Evolutionary conservation across 1,140 invertebrate genomes (phyloP).

Genomic region (Adoxophyes honmai): DNA sequence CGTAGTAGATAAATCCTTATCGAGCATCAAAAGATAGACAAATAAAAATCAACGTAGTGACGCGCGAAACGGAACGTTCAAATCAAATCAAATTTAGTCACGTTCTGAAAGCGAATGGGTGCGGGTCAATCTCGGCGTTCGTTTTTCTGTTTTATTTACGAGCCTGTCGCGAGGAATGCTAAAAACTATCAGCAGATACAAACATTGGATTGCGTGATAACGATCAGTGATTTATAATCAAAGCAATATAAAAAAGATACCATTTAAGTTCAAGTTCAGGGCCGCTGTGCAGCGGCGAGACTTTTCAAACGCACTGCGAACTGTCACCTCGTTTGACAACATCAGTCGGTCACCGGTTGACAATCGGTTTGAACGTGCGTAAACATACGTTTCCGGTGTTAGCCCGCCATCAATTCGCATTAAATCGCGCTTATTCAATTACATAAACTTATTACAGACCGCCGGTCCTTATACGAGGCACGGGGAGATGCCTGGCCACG

Average conservation of each 20-base stretch:
- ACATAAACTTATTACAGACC: slow-evolving; percentile 49
- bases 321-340: slow-evolving; percentile 36
- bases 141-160: background rate
- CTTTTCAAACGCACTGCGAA: slow-evolving; percentile 35
- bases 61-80: slow-evolving; percentile 42
- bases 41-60: background rate
- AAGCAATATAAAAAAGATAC: slow-evolving; percentile 15
- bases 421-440: slow-evolving; percentile 70
- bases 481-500: slow-evolving; percentile 40
- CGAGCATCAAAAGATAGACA: slow-evolving; percentile 19
- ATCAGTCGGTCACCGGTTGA: slow-evolving; percentile 60
- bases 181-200: background rate
- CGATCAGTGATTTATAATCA: background rate
- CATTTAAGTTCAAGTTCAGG: slow-evolving; percentile 55
- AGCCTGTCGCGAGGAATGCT: background rate
- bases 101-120: slow-evolving; percentile 32
- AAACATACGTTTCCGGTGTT: slow-evolving; percentile 34
- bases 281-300: slow-evolving; percentile 25
- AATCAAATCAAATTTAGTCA: slow-evolving; percentile 32
- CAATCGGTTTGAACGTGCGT: slow-evolving; percentile 54
- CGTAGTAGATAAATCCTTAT: slow-evolving; percentile 1
- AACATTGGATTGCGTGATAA: background rate
- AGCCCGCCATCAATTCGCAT: slow-evolving; percentile 56
- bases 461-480: slow-evolving; percentile 18
- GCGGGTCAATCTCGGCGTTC: background rate